These are phyloP conservation scores for Anolis sagrei DNA, from an alignment of 2,113 vertebrate species.

Conservation along the genomic window DNA sequence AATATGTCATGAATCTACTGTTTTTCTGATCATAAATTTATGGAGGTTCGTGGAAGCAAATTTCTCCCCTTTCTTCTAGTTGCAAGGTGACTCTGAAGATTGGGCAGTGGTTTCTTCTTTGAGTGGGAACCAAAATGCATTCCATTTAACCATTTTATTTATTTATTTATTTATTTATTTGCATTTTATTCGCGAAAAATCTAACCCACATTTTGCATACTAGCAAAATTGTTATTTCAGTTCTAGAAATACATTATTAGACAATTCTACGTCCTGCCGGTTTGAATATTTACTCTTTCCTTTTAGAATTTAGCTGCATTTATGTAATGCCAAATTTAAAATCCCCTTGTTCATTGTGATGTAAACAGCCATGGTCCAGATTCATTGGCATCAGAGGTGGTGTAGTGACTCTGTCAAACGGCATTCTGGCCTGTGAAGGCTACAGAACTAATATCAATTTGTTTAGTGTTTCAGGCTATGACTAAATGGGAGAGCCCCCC, in stretches of 20 bases:
- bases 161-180: constrained; percentile 10
- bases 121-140: background rate
- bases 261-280: background rate
- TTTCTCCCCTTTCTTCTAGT: too few species aligned
- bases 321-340: constrained; percentile 20
- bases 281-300: background rate
- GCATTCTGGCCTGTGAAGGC: background rate
- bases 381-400: background rate
- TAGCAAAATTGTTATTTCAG: background rate
- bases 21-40: too few species aligned
- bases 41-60: background rate
- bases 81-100: background rate
- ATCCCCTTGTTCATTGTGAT: background rate
- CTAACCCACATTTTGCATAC: background rate
- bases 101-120: background rate
- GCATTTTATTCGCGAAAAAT: background rate
- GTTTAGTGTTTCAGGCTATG: too few species aligned
- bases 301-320: constrained; percentile 12
- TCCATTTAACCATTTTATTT: background rate
- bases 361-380: background rate
- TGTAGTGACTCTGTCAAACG: background rate
- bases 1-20: constrained; percentile 2
- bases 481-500: too few species aligned
- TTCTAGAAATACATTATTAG: background rate
- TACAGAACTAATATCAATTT: too few species aligned